Evolutionary conservation across 2,113 vertebrate species (phyloP).

Genomic region (Catagonus wagneri): DNA sequence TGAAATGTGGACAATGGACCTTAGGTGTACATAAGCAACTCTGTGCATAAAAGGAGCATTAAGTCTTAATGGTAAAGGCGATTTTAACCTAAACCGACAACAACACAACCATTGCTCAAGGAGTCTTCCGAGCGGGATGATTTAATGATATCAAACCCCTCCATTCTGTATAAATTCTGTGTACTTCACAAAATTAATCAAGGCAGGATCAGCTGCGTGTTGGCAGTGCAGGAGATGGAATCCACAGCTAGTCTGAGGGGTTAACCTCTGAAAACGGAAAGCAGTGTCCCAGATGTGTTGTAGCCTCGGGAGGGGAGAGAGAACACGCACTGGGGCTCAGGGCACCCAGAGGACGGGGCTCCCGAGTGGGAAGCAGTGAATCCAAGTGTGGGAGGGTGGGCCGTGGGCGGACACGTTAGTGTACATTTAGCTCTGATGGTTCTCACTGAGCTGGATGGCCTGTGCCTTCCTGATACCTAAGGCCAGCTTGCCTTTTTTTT

Average conservation of each 20-base stretch:
- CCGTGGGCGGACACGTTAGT: background rate
- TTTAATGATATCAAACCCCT: slow-evolving; percentile 62
- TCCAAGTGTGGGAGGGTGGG: background rate
- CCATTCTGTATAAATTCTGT: slow-evolving; percentile 63
- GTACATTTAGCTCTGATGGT: background rate
- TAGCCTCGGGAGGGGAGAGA: background rate
- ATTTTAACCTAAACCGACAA: slow-evolving; percentile 49
- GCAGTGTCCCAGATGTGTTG: slow-evolving; percentile 35
- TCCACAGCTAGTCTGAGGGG: slow-evolving; percentile 62
- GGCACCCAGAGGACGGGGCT: background rate
- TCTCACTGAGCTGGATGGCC: background rate
- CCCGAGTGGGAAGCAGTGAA: background rate
- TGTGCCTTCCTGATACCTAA: background rate
- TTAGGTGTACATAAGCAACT: background rate
- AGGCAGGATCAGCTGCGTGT: slow-evolving; percentile 47
- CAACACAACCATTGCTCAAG: slow-evolving; percentile 13
- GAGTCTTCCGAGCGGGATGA: slow-evolving; percentile 58
- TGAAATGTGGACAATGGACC: background rate
- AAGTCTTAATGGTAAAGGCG: background rate
- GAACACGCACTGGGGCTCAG: background rate
- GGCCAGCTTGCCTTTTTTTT: background rate
- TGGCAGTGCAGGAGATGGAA: slow-evolving; percentile 61
- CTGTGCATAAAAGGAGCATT: background rate
- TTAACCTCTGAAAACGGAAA: slow-evolving; percentile 59
- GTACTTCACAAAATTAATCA: slow-evolving; percentile 63